A percentile compares a stretch with the other conserved stretches of the same genome.
These are phyloP conservation scores for Eupithecia subfuscata DNA, from an alignment of 2,888 invertebrate species.

Conservation along the genomic window DNA sequence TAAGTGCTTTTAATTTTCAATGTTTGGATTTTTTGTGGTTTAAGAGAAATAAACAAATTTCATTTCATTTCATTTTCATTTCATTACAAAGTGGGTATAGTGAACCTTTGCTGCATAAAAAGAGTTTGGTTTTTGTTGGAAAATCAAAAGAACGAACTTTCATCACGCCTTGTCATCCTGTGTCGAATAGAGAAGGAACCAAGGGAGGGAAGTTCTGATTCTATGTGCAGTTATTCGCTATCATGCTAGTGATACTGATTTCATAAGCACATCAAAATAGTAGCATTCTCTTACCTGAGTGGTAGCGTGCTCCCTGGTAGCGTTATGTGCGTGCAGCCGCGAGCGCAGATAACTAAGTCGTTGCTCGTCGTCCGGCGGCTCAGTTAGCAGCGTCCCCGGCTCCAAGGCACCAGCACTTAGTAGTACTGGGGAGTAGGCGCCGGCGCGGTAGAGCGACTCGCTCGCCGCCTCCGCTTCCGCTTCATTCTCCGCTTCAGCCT, in stretches of 20 bases:
- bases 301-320: constrained; percentile 77
- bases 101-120: no score
- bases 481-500: constrained; percentile 34
- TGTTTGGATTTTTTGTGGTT: no score
- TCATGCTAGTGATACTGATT: not conserved
- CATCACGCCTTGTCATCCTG: not conserved
- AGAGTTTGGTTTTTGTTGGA: no score
- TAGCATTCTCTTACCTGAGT: not conserved
- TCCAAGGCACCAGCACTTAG: constrained; percentile 86
- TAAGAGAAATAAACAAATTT: no score
- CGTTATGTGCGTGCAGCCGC: constrained; percentile 83
- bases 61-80: no score
- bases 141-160: not conserved
- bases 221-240: not conserved
- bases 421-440: constrained; percentile 93
- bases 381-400: constrained; percentile 89
- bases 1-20: no score
- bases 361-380: constrained; percentile 90
- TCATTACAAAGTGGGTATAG: no score
- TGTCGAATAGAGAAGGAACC: not conserved
- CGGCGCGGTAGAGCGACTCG: constrained; percentile 86
- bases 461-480: constrained; percentile 58
- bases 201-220: no score
- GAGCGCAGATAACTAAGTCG: constrained; percentile 89
- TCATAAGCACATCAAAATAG: not conserved